phyloP scores from a whole-genome alignment of 1,140 invertebrate species.

The Sitodiplosis mosellana region DNA sequence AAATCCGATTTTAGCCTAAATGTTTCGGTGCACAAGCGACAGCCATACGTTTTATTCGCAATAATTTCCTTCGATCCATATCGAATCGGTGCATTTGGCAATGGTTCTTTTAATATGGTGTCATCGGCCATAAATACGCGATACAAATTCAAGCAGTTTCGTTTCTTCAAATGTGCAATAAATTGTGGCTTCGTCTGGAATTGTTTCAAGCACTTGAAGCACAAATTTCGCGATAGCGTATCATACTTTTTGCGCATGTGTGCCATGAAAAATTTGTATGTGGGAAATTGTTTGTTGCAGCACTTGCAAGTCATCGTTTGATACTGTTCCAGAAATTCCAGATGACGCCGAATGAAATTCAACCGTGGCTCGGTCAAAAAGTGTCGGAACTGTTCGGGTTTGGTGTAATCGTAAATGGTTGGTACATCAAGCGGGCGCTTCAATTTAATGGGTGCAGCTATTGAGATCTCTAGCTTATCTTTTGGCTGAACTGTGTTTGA shows the following conservation, averaged over 20 bases:
- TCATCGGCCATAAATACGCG: slow-evolving; percentile 13
- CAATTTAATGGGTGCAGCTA: neutral
- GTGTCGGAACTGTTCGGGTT: slow-evolving; percentile 20
- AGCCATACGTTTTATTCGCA: slow-evolving; percentile 23
- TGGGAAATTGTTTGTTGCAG: slow-evolving; percentile 18
- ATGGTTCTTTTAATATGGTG: slow-evolving; percentile 10
- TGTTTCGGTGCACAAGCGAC: slow-evolving; percentile 20
- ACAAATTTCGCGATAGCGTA: slow-evolving; percentile 18
- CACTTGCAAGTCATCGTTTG: slow-evolving; percentile 24
- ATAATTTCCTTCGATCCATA: slow-evolving; percentile 22
- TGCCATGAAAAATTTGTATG: slow-evolving; percentile 26
- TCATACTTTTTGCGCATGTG: slow-evolving; percentile 25
- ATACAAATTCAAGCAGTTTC: slow-evolving; percentile 23
- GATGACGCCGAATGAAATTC: slow-evolving; percentile 20
- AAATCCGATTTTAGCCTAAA: slow-evolving; percentile 24
- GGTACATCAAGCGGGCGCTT: neutral
- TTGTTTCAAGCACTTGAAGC: slow-evolving; percentile 24
- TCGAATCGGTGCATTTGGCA: slow-evolving; percentile 7
- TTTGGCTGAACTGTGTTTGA: neutral
- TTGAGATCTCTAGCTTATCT: neutral
- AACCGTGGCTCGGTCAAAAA: slow-evolving; percentile 19
- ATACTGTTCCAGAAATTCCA: slow-evolving; percentile 22
- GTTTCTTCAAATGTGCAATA: slow-evolving; percentile 23
- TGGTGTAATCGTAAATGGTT: slow-evolving; percentile 17
- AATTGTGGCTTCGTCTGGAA: slow-evolving; percentile 24